Evolutionary conservation across 2,797 vertebrate genomes (phyloP), one percentile per base, ranked within the genome.

Genomic region (Anniella stebbinsi): DNA sequence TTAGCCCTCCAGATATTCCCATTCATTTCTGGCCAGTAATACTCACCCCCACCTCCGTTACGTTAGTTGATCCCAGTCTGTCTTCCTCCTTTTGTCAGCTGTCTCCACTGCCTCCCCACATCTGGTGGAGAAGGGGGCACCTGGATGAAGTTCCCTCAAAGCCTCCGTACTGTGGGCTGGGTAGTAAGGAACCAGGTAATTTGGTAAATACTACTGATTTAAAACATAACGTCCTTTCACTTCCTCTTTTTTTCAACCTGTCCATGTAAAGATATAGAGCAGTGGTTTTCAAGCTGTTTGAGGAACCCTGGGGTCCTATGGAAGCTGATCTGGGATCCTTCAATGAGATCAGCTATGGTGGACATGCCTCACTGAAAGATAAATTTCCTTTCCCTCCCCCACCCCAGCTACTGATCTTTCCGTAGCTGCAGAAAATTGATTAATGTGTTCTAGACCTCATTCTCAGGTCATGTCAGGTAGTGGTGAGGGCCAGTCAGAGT

Each of bases 71-170:
- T 6, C 48, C 15, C 2, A 10, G 38, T 28, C 12, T 17, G 38
- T 2, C 63, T 51, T 51, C 51, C 51, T 72, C 25, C 30, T 4
- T 13, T 75, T n/a, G 17, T 76, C 21, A 83, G 2, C 38, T 82
- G 1, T 60, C 38, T 11, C 81, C 33, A 17, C 4, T 0, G 11
- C 4, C n/a, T n/a, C n/a, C n/a, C n/a, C n/a, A n/a, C 2, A n/a
- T 54, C 72, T 28, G 25, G 11, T 38, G 45, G 45, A 45, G n/a
- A n/a, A n/a, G n/a, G n/a, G 45, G 45, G 45, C 41, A 48, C 4
- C 25, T 77, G 23, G 28, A 77, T 25, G 38, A 76, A 9, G 38
- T 45, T 41, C 45, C 21, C 38, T 41, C 28, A n/a, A 2, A 45
- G 51, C 54, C 80, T 60, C 2, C 10, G n/a, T 18, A 54, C n/a